A percentile compares a stretch with the other conserved stretches of the same genome.
Evolutionary conservation across 2,797 vertebrate genomes (phyloP).

Genomic region (Mallotus villosus): DNA sequence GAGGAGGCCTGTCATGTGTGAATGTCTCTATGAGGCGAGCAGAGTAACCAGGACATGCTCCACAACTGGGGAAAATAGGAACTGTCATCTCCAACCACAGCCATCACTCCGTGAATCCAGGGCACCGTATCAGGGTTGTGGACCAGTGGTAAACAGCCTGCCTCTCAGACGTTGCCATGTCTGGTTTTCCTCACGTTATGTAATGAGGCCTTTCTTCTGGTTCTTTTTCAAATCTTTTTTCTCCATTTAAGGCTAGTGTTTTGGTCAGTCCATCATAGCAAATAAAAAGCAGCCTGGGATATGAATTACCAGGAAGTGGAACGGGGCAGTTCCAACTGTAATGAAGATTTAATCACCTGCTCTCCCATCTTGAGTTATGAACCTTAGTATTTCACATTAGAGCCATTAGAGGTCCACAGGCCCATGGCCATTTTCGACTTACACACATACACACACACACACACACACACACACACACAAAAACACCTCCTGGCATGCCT

Average conservation of each 20-base stretch:
- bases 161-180: background rate
- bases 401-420: constrained; percentile 59
- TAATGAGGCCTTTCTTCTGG: background rate
- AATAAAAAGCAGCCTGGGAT: constrained; percentile 22
- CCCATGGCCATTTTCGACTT: constrained; percentile 53
- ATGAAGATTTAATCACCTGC: constrained; percentile 75
- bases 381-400: constrained; percentile 47
- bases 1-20: background rate
- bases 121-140: background rate
- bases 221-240: constrained; percentile 1
- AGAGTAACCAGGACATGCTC: background rate
- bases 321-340: constrained; percentile 40
- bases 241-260: constrained; percentile 16
- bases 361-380: constrained; percentile 67
- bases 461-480: background rate
- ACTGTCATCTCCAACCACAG: background rate
- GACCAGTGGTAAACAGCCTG: background rate
- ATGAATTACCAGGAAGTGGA: constrained; percentile 36
- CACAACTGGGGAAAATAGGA: constrained; percentile 3
- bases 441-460: background rate
- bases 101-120: background rate
- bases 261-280: constrained; percentile 28
- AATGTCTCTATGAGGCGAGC: background rate
- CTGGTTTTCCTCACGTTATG: background rate
- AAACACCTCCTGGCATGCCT: no score